Evolutionary conservation across 2,113 vertebrate genomes (phyloP), one percentile per base, ranked within the genome.

Genomic region (Solenodon paradoxus): DNA sequence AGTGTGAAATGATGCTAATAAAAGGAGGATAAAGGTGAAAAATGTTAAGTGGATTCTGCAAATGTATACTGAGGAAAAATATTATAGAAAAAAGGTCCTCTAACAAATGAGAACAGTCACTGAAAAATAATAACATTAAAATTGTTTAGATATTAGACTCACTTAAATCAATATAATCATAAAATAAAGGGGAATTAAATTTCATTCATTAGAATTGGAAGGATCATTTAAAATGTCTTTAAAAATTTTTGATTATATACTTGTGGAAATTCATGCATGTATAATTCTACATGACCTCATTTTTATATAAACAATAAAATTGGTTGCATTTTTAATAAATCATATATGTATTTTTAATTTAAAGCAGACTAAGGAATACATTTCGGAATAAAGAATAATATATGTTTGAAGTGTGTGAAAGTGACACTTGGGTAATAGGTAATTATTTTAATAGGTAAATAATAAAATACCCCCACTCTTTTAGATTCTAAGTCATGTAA

Each of bases 91-190:
- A 90, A 96, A 35, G 22, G 9, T 64, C 42, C 51, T 89, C n/a
- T 83, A 95, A 89, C 49, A 94, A 85, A 96, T 95, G 87, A 94
- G 68, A 83, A 86, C 1, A 72, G 53, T 85, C 79, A 94, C 32
- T 93, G 55, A 80, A 96, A 93, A 85, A 69, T 53, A 88, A 84
- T 96, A 59, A 80, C 69, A 90, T 96, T n/a, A 77, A 94, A 93
- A 74, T 20, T 59, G 63, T 90, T 97, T 81, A 95, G 59, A 38
- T 87, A 87, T 82, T 79, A 87, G 42, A 32, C n/a, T 85, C 17
- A 88, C 20, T 93, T 93, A 96, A 95, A 95, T 96, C 74, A 92
- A 69, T 82, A 94, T 95, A 94, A 77, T 74, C 93, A 92, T 72
- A 78, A 15, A 30, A 75, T 49, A 42, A 86, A 9, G 13, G 32